Percentiles rank a stretch among this genome's conserved stretches.
Evolutionary conservation across 2,797 vertebrate genomes (phyloP).

Genomic region (Rhinatrema bivittatum): DNA sequence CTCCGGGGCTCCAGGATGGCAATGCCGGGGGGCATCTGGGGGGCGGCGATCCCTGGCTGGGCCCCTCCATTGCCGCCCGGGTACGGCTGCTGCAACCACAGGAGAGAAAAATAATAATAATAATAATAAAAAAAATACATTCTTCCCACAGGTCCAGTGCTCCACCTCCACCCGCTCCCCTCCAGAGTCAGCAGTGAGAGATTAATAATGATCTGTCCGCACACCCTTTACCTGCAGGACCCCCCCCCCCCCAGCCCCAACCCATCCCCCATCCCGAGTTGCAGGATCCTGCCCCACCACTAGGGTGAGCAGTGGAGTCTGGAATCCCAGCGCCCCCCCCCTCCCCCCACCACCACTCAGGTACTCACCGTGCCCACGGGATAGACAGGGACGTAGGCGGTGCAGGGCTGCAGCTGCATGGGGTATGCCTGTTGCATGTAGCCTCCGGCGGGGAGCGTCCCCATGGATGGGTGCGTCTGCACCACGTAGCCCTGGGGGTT

Average conservation of each 20-base stretch:
- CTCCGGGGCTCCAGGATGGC: constrained; percentile 80
- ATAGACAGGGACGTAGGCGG: constrained; percentile 86
- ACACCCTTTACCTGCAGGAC: too few relatives aligned
- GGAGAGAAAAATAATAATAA: not conserved
- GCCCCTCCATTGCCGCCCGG: constrained; percentile 4
- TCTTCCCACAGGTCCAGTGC: too few relatives aligned
- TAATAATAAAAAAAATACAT: not conserved
- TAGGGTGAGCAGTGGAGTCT: not conserved
- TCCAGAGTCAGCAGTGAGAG: too few relatives aligned
- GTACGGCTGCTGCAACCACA: constrained; percentile 2
- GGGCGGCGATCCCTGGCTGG: constrained; percentile 31
- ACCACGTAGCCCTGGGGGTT: constrained; percentile 76
- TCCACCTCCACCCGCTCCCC: too few relatives aligned
- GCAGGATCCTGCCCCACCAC: not conserved
- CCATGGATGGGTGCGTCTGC: constrained; percentile 68
- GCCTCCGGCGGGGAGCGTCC: constrained; percentile 67
- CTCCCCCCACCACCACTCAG: not conserved
- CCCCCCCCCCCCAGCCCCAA: not conserved
- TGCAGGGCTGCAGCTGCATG: constrained; percentile 86
- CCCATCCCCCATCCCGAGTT: fast-evolving
- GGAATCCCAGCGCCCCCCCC: not conserved
- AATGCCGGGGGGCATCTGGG: constrained; percentile 79
- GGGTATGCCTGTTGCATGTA: constrained; percentile 82
- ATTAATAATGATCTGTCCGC: too few relatives aligned
- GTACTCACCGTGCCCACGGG: constrained; percentile 81